Percentiles rank a stretch among this genome's conserved stretches.
Evolutionary conservation across 2,113 vertebrate genomes (phyloP).

Genomic region (Anhinga rufa): DNA sequence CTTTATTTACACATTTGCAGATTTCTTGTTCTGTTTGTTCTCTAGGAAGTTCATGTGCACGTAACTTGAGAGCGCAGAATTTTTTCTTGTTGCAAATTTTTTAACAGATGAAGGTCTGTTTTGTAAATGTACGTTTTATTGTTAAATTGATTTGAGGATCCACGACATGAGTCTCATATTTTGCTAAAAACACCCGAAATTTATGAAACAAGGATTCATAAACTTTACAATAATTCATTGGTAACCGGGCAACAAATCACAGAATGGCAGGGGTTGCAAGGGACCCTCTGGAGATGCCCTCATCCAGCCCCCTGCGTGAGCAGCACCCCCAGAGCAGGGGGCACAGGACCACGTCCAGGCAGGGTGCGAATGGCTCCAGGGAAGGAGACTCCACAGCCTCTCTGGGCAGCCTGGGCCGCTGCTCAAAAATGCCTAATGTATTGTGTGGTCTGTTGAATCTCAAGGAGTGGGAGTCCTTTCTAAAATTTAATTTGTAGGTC

Average conservation of each 20-base stretch:
- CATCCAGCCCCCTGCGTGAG: too few relatives aligned
- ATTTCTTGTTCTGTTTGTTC: neutral
- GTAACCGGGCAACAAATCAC: neutral
- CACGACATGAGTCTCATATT: neutral
- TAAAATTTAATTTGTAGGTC: neutral
- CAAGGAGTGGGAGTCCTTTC: neutral
- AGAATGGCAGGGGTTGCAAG: too few relatives aligned
- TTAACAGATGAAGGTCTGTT: neutral
- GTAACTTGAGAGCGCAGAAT: neutral
- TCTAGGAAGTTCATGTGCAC: neutral
- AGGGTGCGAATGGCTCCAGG: too few relatives aligned
- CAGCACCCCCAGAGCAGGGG: too few relatives aligned
- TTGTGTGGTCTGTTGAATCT: neutral
- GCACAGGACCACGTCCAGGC: too few relatives aligned
- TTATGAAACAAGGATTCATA: neutral
- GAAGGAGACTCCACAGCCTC: too few relatives aligned
- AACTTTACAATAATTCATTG: neutral
- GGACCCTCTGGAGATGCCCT: too few relatives aligned
- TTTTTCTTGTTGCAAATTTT: neutral
- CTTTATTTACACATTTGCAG: neutral
- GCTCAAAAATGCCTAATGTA: neutral
- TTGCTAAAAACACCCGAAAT: neutral
- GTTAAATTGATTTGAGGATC: neutral
- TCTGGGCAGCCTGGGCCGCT: too few relatives aligned
- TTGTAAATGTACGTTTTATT: neutral